phyloP scores from a whole-genome alignment of 2,113 vertebrate genomes.

The Acrocephalus arundinaceus region DNA sequence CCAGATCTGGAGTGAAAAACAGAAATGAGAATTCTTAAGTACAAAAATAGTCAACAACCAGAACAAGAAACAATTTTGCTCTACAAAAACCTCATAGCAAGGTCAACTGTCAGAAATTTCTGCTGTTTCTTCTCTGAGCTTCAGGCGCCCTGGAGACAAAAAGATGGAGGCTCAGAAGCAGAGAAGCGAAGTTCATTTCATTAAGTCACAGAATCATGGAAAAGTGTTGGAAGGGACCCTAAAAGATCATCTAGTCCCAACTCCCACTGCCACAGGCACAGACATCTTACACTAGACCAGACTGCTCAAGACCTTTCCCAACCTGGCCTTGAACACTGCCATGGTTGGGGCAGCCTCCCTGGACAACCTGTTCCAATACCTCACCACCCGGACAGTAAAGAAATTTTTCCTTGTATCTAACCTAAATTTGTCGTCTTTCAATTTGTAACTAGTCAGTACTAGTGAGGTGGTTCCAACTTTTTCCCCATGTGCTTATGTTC shows the following conservation, averaged over 20 bases:
- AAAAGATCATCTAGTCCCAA: not conserved
- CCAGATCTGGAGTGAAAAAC: not conserved
- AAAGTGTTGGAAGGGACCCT: not conserved
- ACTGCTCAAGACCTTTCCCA: not conserved
- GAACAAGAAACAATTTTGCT: not conserved
- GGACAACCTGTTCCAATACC: not conserved
- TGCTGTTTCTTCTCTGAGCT: not conserved
- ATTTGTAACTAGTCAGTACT: not conserved
- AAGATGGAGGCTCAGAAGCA: not conserved
- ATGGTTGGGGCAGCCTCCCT: not conserved
- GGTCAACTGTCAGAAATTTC: not conserved
- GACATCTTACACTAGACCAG: not conserved
- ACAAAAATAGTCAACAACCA: not conserved
- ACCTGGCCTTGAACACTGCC: not conserved
- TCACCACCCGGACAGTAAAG: not conserved
- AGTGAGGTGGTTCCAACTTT: not conserved
- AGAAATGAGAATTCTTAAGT: not conserved
- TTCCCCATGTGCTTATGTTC: not conserved
- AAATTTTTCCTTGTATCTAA: not conserved
- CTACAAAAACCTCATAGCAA: not conserved
- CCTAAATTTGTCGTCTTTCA: not conserved
- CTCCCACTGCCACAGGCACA: not conserved
- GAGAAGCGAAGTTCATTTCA: not conserved
- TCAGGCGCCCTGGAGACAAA: not conserved
- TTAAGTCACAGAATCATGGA: not conserved